phyloP scores from a whole-genome alignment of 2,888 invertebrate species.

The Mellilla xanthometata region DNA sequence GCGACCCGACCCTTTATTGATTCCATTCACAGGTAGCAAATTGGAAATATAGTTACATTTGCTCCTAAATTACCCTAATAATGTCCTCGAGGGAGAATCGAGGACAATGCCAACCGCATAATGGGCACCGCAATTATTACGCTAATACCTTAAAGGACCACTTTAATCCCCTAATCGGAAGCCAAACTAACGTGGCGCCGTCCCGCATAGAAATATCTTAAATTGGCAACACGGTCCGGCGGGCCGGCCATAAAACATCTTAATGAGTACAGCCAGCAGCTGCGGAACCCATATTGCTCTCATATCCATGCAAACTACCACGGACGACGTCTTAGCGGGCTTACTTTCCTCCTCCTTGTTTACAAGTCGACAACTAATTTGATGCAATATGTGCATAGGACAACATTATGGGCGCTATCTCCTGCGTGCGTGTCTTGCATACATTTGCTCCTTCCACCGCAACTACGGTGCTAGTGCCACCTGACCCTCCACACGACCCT shows the following conservation, averaged over 20 bases:
- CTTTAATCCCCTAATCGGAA: constrained; percentile 81
- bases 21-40: constrained; percentile 23
- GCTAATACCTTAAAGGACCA: constrained; percentile 79
- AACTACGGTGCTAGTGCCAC: constrained; percentile 55
- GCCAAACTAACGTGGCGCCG: constrained; percentile 79
- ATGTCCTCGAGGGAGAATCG: constrained; percentile 40
- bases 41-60: constrained; percentile 34
- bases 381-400: constrained; percentile 84
- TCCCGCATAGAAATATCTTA: constrained; percentile 83
- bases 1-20: constrained; percentile 21
- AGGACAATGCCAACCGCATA: constrained; percentile 69
- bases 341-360: constrained; percentile 77
- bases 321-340: constrained; percentile 75
- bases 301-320: constrained; percentile 83
- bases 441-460: constrained; percentile 72
- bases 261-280: constrained; percentile 82
- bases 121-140: constrained; percentile 76
- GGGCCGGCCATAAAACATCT: constrained; percentile 82
- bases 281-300: constrained; percentile 80
- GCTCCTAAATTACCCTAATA: constrained; percentile 40
- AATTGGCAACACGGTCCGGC: constrained; percentile 81
- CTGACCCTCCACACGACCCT: constrained; percentile 75
- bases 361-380: constrained; percentile 83
- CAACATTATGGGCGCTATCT: constrained; percentile 79
- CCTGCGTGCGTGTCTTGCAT: constrained; percentile 80